phyloP scores from a whole-genome alignment of 2,113 vertebrate species.

The Onychostoma macrolepis region DNA sequence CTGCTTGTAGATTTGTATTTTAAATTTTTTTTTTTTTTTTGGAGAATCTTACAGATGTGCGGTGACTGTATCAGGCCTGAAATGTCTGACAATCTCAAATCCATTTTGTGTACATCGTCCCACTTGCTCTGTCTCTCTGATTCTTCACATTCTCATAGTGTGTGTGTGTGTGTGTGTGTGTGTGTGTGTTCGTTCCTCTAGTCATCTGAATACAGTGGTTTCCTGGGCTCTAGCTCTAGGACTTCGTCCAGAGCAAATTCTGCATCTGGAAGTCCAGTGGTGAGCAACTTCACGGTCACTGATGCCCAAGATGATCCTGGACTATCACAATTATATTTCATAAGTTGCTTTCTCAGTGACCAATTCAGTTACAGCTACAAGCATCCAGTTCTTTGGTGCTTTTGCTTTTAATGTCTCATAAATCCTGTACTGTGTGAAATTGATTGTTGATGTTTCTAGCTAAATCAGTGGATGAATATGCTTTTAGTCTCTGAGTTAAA shows the following conservation, averaged over 20 bases:
- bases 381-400: background rate
- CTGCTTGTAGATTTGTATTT: background rate
- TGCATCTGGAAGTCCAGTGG: slow-evolving; percentile 93
- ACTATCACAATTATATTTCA: background rate
- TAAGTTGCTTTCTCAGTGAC: background rate
- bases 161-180: slow-evolving; percentile 23
- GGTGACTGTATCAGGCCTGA: background rate
- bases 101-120: background rate
- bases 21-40: background rate
- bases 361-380: background rate
- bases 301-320: background rate
- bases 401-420: background rate
- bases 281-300: slow-evolving; percentile 75
- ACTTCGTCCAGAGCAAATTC: slow-evolving; percentile 91
- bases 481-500: background rate
- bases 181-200: slow-evolving; percentile 57
- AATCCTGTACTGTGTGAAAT: background rate
- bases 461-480: background rate
- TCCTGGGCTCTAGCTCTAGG: slow-evolving; percentile 85
- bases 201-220: slow-evolving; percentile 87
- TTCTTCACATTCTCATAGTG: background rate
- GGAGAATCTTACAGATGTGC: background rate
- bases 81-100: background rate
- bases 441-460: background rate
- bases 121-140: background rate